phyloP scores from a whole-genome alignment of 2,888 invertebrate genomes.

The Hymenopus coronatus region DNA sequence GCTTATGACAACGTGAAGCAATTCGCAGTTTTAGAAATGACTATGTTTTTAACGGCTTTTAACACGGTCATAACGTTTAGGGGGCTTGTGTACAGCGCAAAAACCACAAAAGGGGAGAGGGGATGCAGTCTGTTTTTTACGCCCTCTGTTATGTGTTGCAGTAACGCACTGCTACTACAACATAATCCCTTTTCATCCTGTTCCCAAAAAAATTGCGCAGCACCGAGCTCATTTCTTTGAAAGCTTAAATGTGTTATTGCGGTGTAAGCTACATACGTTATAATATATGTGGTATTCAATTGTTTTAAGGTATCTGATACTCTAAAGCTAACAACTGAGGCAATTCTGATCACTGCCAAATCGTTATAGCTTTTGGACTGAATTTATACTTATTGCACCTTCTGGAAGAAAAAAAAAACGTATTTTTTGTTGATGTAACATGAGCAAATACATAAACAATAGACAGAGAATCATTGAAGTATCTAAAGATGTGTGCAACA shows the following conservation, averaged over 20 bases:
- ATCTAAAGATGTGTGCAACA: too few relatives aligned
- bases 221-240: neutral
- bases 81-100: neutral
- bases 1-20: neutral
- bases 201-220: neutral
- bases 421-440: too few relatives aligned
- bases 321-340: too few relatives aligned
- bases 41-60: slow-evolving; percentile 1
- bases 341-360: neutral
- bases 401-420: too few relatives aligned
- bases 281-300: neutral
- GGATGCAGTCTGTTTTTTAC: neutral
- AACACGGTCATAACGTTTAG: neutral
- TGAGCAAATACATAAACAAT: too few relatives aligned
- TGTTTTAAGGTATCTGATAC: neutral
- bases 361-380: neutral
- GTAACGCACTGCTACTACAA: neutral
- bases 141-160: neutral
- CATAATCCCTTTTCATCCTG: neutral
- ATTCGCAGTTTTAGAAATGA: neutral
- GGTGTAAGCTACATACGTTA: neutral
- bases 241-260: neutral
- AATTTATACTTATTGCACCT: too few relatives aligned
- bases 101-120: neutral
- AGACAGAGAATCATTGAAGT: too few relatives aligned